Evolutionary conservation across 1,140 invertebrate species (phyloP).

Genomic region (Aphelenchoides fujianensis): DNA sequence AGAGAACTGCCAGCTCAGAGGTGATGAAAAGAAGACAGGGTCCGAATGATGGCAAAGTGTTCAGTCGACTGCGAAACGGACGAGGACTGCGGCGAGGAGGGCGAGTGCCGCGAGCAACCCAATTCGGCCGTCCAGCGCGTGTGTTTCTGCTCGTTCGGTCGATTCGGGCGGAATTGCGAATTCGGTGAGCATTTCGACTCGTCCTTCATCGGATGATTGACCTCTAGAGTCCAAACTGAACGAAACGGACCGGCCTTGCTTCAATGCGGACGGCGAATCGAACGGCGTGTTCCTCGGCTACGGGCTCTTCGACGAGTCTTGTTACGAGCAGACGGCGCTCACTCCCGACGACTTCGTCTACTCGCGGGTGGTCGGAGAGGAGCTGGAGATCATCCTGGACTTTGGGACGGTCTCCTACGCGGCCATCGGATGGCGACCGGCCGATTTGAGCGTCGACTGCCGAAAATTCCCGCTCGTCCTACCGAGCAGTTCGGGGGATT

Average conservation of each 20-base stretch:
- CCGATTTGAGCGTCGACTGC: not conserved
- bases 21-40: too few relatives aligned
- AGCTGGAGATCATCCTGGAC: constrained; percentile 13
- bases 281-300: too few relatives aligned
- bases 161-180: not conserved
- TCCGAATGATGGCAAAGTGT: not conserved
- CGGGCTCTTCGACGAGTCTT: constrained; percentile 10
- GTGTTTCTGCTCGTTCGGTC: not conserved
- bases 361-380: not conserved
- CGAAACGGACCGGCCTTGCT: not conserved
- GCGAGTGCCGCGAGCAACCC: not conserved
- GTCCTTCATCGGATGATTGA: too few relatives aligned
- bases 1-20: not conserved
- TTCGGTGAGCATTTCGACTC: too few relatives aligned
- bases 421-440: constrained; percentile 8
- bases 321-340: constrained; percentile 9
- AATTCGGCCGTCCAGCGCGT: not conserved
- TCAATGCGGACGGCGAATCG: constrained; percentile 18
- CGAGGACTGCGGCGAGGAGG: not conserved
- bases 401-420: not conserved
- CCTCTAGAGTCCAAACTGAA: too few relatives aligned
- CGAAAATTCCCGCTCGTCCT: constrained; percentile 2
- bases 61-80: constrained; percentile 1
- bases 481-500: not conserved
- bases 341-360: constrained; percentile 9